Base-by-base conservation (phyloP, 2,888 invertebrate genomes). In the Tetragonisca angustula region DNA sequence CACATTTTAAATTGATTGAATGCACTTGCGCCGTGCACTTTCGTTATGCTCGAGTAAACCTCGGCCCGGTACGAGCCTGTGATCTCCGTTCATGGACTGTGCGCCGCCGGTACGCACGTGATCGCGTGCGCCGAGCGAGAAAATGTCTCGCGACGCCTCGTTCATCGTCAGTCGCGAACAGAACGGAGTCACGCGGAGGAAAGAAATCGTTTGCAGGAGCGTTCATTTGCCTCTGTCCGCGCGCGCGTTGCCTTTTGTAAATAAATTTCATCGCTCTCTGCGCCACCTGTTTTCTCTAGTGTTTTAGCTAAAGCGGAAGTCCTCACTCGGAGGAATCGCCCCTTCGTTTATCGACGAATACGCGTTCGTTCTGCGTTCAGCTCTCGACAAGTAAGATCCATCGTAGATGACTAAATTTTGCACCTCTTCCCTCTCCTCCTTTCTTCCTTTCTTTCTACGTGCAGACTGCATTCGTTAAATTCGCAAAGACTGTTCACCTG, bases 1-100 rank as follows among this genome's bases (percentile, higher is more conserved):
- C 79, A 84, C 84, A 62, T 76, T 87, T 88, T 49, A 83, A 81
- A 87, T 88, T 81, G 87, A 87, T 88, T 54, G 79, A 79, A 79
- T 80, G 84, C 78, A 88, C 78, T 87, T 70, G 79, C 68, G 75
- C 79, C 43, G 83, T 80, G 84, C 86, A 84, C 73, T 83, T 85
- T 79, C 86, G 89, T 89, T 83, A 84, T 84, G 85, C 87, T 87
- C 83, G 90, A 91, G 83, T 85, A 84, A 84, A 65, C 80, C 72
- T 62, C 76, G 72, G 61, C 79, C 88, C 50, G 77, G 76, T 83
- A 78, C 82, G 77, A 79, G 83, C 76, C 76, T 56, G 81, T 80
- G 83, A 79, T 87, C 85, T 81, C 76, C 80, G 86, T 76, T 87
- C 80, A 69, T 62, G 61, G 67, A 68, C 76, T 65, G 65, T 65